Conservation (phyloP, 2,797 vertebrate genomes). For the Chelmon rostratus region DNA sequence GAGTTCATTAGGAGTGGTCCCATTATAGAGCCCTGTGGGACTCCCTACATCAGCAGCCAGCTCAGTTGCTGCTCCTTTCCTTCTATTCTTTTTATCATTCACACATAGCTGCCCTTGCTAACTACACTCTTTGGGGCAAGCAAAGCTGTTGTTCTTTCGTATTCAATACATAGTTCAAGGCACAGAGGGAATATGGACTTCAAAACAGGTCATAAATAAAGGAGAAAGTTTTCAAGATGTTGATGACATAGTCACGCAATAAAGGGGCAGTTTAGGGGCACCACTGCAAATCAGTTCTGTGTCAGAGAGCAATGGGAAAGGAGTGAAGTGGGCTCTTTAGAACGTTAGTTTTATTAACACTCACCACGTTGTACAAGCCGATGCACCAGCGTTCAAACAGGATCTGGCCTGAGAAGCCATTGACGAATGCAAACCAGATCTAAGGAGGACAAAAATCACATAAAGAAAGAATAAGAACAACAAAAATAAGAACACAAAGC, state of each 20-base stretch:
- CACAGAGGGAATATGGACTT: slow-evolving; percentile 79
- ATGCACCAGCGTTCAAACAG: slow-evolving; percentile 99
- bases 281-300: slow-evolving; percentile 66
- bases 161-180: slow-evolving; percentile 84
- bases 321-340: slow-evolving; percentile 54
- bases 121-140: slow-evolving; percentile 76
- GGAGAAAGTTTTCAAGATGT: slow-evolving; percentile 77
- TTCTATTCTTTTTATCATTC: slow-evolving; percentile 77
- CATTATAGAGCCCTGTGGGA: slow-evolving; percentile 77
- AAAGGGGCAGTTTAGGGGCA: slow-evolving; percentile 73
- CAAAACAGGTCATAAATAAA: slow-evolving; percentile 86
- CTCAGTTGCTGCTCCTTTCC: slow-evolving; percentile 66
- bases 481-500: slow-evolving; percentile 3
- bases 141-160: slow-evolving; percentile 82
- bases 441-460: slow-evolving; percentile 75
- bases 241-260: slow-evolving; percentile 76
- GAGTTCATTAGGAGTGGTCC: slow-evolving; percentile 82
- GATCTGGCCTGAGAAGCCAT: slow-evolving; percentile 99
- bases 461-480: slow-evolving; percentile 26
- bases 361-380: slow-evolving; percentile 99
- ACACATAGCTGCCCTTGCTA: slow-evolving; percentile 71
- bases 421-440: slow-evolving; percentile 99
- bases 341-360: slow-evolving; percentile 74
- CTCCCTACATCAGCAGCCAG: slow-evolving; percentile 58
- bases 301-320: slow-evolving; percentile 32